Conservation (phyloP, 2,797 vertebrate genomes). For the Neosilurus mollespiculum region DNA sequence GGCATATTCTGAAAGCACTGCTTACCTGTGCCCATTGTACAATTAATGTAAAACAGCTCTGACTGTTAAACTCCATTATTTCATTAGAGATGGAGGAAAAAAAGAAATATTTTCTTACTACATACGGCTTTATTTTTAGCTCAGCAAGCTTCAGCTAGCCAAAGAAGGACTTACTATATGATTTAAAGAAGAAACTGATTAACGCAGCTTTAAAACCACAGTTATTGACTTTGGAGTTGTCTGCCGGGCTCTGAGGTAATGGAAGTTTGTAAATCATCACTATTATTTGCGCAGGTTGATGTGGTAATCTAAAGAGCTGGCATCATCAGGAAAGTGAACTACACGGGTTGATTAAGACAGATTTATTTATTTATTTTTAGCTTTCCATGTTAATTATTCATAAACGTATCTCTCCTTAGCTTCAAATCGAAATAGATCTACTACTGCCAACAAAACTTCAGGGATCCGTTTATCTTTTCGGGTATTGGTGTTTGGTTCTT, state of each 20-base stretch:
- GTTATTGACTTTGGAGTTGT: neutral
- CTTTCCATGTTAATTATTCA: too few relatives aligned
- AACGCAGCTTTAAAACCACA: slow-evolving; percentile 5
- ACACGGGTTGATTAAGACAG: too few relatives aligned
- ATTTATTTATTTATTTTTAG: too few relatives aligned
- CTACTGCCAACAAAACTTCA: too few relatives aligned
- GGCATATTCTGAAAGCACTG: slow-evolving; percentile 5
- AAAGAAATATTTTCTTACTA: neutral
- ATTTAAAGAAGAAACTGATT: neutral
- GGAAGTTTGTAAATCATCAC: neutral
- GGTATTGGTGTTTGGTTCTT: too few relatives aligned
- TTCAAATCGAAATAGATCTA: too few relatives aligned
- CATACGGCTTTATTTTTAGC: slow-evolving; percentile 1
- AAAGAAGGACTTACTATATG: slow-evolving; percentile 3
- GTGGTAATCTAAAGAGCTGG: neutral
- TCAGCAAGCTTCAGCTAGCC: neutral
- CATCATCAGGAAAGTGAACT: too few relatives aligned
- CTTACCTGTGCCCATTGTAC: neutral
- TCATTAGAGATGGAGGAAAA: neutral
- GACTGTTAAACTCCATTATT: slow-evolving; percentile 13
- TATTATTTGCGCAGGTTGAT: neutral
- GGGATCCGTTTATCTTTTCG: too few relatives aligned
- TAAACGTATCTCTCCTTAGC: too few relatives aligned
- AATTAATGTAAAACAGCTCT: slow-evolving; percentile 21
- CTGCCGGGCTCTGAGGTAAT: neutral